Evolutionary conservation across 2,888 invertebrate species (phyloP).

Genomic region (Hedya salicella): DNA sequence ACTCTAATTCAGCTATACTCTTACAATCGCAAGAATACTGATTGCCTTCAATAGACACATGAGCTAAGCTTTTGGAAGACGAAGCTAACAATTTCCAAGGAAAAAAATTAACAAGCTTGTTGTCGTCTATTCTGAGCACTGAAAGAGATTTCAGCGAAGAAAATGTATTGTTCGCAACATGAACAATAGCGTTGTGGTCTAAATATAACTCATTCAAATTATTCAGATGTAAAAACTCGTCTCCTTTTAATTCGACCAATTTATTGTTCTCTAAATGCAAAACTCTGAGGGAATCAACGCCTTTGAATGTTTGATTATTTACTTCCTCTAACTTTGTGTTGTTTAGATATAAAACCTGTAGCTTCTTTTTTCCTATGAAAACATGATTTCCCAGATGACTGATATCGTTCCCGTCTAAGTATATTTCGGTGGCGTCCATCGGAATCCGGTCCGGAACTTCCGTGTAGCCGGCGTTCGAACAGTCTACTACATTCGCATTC

Average conservation of each 20-base stretch:
- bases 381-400: slow-evolving; percentile 92
- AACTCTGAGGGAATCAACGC: slow-evolving; percentile 88
- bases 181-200: slow-evolving; percentile 90
- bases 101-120: slow-evolving; percentile 90
- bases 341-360: slow-evolving; percentile 91
- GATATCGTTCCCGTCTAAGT: slow-evolving; percentile 93
- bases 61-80: slow-evolving; percentile 85
- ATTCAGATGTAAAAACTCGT: slow-evolving; percentile 91
- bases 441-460: slow-evolving; percentile 92
- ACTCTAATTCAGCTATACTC: slow-evolving; percentile 88
- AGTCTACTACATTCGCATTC: slow-evolving; percentile 93
- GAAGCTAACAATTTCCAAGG: slow-evolving; percentile 89
- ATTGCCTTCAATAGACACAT: slow-evolving; percentile 90
- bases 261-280: slow-evolving; percentile 92
- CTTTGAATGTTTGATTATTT: slow-evolving; percentile 93
- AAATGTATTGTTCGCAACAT: slow-evolving; percentile 92
- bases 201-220: slow-evolving; percentile 91
- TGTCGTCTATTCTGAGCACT: slow-evolving; percentile 90
- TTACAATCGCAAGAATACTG: slow-evolving; percentile 93
- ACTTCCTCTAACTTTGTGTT: slow-evolving; percentile 90
- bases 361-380: slow-evolving; percentile 93
- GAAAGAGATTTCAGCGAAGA: slow-evolving; percentile 89
- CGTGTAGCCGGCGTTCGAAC: slow-evolving; percentile 89
- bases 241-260: slow-evolving; percentile 89
- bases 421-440: slow-evolving; percentile 95